Percentiles rank a stretch among this genome's conserved stretches.
These are phyloP conservation scores for Pelvicachromis taeniatus DNA, from an alignment of 2,113 vertebrate genomes.

Conservation along the genomic window DNA sequence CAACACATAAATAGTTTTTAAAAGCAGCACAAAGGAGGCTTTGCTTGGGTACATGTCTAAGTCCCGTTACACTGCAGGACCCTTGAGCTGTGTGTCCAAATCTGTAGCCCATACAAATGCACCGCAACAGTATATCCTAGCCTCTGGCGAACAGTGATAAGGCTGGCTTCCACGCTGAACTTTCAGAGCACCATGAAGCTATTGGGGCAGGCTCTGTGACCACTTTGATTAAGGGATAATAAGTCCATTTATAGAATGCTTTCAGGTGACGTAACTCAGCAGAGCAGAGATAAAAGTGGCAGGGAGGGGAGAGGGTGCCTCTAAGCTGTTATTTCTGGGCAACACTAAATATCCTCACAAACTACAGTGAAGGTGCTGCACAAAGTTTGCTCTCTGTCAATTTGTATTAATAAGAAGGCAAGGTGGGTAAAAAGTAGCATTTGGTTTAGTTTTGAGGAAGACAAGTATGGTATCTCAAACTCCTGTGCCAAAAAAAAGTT, in stretches of 20 bases:
- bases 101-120: conserved; percentile 17
- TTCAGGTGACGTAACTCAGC: conserved; percentile 46
- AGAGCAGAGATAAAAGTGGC: conserved; percentile 25
- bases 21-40: neutral
- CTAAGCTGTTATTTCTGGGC: conserved; percentile 32
- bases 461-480: neutral
- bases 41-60: neutral
- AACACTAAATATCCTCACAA: conserved; percentile 12
- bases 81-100: conserved; percentile 50
- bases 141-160: conserved; percentile 59
- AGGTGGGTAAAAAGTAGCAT: neutral
- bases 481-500: neutral
- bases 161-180: conserved; percentile 25
- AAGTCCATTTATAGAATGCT: conserved; percentile 51
- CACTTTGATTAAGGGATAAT: conserved; percentile 64
- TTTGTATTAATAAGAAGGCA: neutral
- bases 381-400: neutral
- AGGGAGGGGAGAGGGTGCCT: neutral
- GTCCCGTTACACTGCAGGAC: neutral
- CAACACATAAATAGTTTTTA: neutral
- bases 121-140: conserved; percentile 34
- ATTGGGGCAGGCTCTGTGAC: conserved; percentile 51
- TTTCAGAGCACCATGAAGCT: conserved; percentile 8
- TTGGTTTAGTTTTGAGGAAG: neutral
- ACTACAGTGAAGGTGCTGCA: neutral